Percentiles rank a stretch among this genome's conserved stretches.
phyloP scores from a whole-genome alignment of 1,140 invertebrate species.

The Magallana ariakensis region DNA sequence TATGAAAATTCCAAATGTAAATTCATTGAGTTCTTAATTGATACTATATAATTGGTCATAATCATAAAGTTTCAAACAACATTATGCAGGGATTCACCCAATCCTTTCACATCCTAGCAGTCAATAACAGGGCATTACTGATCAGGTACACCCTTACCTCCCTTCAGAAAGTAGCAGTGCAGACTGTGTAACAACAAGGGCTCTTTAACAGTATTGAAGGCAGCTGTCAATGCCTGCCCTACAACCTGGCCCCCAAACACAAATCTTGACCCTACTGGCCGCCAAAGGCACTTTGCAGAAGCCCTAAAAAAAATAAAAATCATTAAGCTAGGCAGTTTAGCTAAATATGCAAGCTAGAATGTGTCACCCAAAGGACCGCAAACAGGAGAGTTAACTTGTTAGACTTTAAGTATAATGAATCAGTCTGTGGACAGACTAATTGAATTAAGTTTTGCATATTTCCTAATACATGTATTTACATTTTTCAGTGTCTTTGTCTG shows the following conservation, averaged over 20 bases:
- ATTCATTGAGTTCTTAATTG: neutral
- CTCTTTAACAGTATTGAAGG: slow-evolving; percentile 71
- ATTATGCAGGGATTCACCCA: neutral
- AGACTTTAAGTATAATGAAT: too few species aligned
- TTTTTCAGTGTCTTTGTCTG: too few species aligned
- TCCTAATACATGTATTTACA: too few species aligned
- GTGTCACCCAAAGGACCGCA: too few species aligned
- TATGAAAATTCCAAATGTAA: neutral
- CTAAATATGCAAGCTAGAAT: too few species aligned
- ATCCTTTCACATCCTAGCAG: too few species aligned
- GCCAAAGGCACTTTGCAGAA: slow-evolving; percentile 62
- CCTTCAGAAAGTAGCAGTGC: slow-evolving; percentile 75
- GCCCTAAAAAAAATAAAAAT: slow-evolving; percentile 49
- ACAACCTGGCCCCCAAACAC: slow-evolving; percentile 78
- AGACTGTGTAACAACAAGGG: slow-evolving; percentile 74
- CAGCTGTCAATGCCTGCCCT: slow-evolving; percentile 76
- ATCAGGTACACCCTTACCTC: slow-evolving; percentile 62
- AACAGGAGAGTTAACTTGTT: too few species aligned
- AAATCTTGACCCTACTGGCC: slow-evolving; percentile 62
- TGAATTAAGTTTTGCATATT: too few species aligned
- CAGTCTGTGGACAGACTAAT: too few species aligned
- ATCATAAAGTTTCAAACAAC: neutral
- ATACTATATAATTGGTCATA: neutral
- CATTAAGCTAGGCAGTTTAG: too few species aligned
- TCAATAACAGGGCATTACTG: too few species aligned